phyloP scores from a whole-genome alignment of 2,888 invertebrate species.

The Empis livida region DNA sequence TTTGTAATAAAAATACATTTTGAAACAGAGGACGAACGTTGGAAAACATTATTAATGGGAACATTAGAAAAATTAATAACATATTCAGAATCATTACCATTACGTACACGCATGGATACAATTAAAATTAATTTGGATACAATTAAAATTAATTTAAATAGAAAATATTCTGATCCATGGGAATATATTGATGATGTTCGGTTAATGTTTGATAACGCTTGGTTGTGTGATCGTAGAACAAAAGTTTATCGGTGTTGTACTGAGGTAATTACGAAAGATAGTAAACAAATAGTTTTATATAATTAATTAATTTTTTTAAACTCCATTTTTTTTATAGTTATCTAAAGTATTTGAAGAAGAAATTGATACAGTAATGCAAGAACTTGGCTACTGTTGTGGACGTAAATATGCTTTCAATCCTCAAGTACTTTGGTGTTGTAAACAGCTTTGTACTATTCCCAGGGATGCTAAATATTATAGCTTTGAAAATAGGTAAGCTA shows the following conservation, averaged over 20 bases:
- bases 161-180: slow-evolving; percentile 95
- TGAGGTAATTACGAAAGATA: slow-evolving; percentile 53
- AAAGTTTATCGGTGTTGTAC: slow-evolving; percentile 96
- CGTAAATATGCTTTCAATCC: slow-evolving; percentile 98
- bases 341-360: slow-evolving; percentile 96
- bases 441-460: slow-evolving; percentile 91
- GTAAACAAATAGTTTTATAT: not conserved
- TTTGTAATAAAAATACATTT: too few relatives aligned
- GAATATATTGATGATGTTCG: slow-evolving; percentile 99
- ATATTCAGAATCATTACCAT: slow-evolving; percentile 93
- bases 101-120: slow-evolving; percentile 95
- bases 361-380: slow-evolving; percentile 98
- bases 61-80: slow-evolving; percentile 85
- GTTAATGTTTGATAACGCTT: slow-evolving; percentile 99
- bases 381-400: slow-evolving; percentile 98
- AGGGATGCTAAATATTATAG: slow-evolving; percentile 97
- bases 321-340: slow-evolving; percentile 48
- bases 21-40: too few relatives aligned
- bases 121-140: slow-evolving; percentile 90
- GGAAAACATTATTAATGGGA: slow-evolving; percentile 76
- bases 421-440: slow-evolving; percentile 97
- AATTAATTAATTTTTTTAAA: slow-evolving; percentile 3
- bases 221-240: slow-evolving; percentile 97
- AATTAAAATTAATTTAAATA: slow-evolving; percentile 83
- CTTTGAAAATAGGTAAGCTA: slow-evolving; percentile 86